Percentiles rank a stretch among this genome's conserved stretches.
Conservation (phyloP, 1,140 invertebrate species). For the Hycleus cichorii region DNA sequence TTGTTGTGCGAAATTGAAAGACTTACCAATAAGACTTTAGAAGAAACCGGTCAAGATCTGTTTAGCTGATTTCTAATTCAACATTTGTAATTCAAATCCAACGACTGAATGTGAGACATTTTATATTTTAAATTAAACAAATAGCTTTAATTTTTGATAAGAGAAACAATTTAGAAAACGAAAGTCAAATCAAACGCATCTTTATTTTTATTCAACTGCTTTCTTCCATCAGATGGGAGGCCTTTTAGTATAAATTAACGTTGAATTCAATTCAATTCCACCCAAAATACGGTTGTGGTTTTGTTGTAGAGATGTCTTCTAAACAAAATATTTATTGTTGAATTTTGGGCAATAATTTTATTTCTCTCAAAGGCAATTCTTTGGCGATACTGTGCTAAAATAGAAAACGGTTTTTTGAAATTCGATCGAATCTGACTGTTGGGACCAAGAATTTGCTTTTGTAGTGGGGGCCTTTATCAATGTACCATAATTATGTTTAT, state of each 20-base stretch:
- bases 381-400: neutral
- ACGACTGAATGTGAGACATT: neutral
- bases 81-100: neutral
- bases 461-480: constrained; percentile 20
- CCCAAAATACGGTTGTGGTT: too few relatives aligned
- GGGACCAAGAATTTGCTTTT: constrained; percentile 26
- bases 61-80: constrained; percentile 30
- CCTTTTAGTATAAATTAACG: too few relatives aligned
- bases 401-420: neutral
- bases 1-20: constrained; percentile 48
- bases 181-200: too few relatives aligned
- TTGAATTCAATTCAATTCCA: too few relatives aligned
- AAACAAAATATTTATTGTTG: too few relatives aligned
- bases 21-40: constrained; percentile 45
- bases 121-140: neutral
- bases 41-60: constrained; percentile 43
- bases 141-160: too few relatives aligned
- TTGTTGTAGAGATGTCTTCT: too few relatives aligned
- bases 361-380: too few relatives aligned
- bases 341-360: too few relatives aligned
- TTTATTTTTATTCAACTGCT: too few relatives aligned
- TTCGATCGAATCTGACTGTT: neutral
- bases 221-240: too few relatives aligned
- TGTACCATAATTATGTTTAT: constrained; percentile 6
- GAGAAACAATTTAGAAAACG: too few relatives aligned